Conservation (phyloP, 2,797 vertebrate species). For the Aplochiton taeniatus region DNA sequence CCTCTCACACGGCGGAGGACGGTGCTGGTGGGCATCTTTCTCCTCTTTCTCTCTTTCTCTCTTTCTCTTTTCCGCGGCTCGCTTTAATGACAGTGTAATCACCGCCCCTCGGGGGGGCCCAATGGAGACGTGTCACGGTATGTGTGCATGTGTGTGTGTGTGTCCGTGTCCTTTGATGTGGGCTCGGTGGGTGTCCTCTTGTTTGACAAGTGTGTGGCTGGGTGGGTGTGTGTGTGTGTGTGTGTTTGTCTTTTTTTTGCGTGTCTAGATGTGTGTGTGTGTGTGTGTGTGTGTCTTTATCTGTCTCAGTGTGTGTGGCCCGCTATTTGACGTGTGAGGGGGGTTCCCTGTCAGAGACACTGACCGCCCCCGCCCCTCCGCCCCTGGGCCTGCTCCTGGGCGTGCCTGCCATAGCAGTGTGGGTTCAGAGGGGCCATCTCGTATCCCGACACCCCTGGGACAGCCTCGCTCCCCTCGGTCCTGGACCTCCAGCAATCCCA, state of each 20-base stretch:
- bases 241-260: too few species aligned
- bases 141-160: conserved; percentile 35
- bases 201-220: too few species aligned
- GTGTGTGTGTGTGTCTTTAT: not conserved
- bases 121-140: conserved; percentile 8
- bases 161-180: conserved; percentile 22
- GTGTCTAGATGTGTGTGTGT: not conserved
- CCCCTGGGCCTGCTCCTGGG: not conserved
- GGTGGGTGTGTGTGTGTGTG: conserved; percentile 6
- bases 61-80: conserved; percentile 10
- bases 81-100: conserved; percentile 57
- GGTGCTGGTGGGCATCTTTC: conserved; percentile 34
- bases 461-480: conserved; percentile 36
- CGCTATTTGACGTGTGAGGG: too few species aligned
- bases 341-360: too few species aligned
- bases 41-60: too few species aligned
- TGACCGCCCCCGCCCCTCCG: too few species aligned
- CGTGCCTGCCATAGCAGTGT: not conserved
- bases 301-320: not conserved
- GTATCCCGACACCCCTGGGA: conserved; percentile 58
- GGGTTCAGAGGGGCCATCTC: conserved; percentile 25
- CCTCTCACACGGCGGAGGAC: too few species aligned
- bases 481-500: conserved; percentile 65
- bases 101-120: conserved; percentile 25
- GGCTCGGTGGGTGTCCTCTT: conserved; percentile 7